Evolutionary conservation across 2,888 invertebrate genomes (phyloP).

Genomic region (Eupithecia abbreviata): DNA sequence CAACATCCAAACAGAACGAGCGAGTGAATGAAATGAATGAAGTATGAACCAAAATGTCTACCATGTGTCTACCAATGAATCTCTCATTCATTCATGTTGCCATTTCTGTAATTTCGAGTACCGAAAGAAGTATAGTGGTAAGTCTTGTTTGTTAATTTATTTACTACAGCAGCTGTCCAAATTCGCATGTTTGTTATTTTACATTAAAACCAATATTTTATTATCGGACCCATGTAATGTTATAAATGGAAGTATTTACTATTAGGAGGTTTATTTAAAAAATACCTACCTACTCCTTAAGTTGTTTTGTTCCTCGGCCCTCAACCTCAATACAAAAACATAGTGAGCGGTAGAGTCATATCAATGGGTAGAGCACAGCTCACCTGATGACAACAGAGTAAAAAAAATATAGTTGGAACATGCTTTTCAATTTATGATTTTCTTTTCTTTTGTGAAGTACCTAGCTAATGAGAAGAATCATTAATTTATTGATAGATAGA

Average conservation of each 20-base stretch:
- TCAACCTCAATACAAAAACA: background rate
- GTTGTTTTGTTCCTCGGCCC: background rate
- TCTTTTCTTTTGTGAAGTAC: too few species aligned
- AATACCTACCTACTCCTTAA: background rate
- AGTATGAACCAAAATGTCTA: background rate
- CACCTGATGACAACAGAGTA: background rate
- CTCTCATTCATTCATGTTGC: slow-evolving; percentile 12
- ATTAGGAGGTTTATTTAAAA: background rate
- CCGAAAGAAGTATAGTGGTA: slow-evolving; percentile 13
- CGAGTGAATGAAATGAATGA: background rate
- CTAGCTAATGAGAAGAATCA: too few species aligned
- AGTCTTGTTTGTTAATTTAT: slow-evolving; percentile 1
- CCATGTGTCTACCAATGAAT: background rate
- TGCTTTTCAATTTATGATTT: too few species aligned
- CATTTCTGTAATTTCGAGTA: background rate
- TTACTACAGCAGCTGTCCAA: background rate
- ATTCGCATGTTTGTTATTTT: background rate
- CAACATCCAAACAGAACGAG: background rate
- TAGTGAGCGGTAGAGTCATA: background rate
- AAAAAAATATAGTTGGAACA: background rate
- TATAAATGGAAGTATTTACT: background rate
- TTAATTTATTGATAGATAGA: too few species aligned
- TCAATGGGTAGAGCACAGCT: background rate
- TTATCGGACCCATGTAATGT: background rate
- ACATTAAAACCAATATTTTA: background rate